Percentiles rank a stretch among this genome's conserved stretches.
These are phyloP conservation scores for Gordius sp. DNA, from an alignment of 2,888 invertebrate species.

Conservation along the genomic window DNA sequence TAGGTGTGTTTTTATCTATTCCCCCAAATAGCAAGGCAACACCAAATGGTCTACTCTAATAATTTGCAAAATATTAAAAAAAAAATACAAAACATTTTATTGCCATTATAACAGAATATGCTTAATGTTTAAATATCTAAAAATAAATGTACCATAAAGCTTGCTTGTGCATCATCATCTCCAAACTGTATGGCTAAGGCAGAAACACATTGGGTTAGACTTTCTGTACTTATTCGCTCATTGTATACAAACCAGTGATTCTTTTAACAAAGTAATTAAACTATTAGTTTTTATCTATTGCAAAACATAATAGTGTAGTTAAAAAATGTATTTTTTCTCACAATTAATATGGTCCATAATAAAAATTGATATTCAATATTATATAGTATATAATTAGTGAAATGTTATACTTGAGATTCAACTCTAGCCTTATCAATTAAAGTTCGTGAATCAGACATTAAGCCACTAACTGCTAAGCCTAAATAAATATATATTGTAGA, in stretches of 20 bases:
- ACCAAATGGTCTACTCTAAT: constrained; percentile 69
- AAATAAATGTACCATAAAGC: constrained; percentile 51
- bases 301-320: background rate
- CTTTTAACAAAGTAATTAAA: constrained; percentile 22
- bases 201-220: constrained; percentile 88
- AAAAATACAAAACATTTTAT: background rate
- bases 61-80: constrained; percentile 11
- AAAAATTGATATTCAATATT: too few species aligned
- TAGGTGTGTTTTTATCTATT: constrained; percentile 61
- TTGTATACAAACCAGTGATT: constrained; percentile 96
- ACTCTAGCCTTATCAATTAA: constrained; percentile 72
- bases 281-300: background rate
- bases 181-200: constrained; percentile 97
- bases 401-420: constrained; percentile 45
- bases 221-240: constrained; percentile 80
- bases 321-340: background rate
- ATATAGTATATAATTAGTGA: too few species aligned
- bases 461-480: constrained; percentile 75
- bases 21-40: constrained; percentile 88
- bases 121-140: background rate
- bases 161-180: constrained; percentile 65
- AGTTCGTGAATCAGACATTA: constrained; percentile 89
- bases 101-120: background rate
- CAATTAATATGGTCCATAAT: too few species aligned
- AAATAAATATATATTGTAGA: constrained; percentile 17